Evolutionary conservation across 1,140 invertebrate genomes (phyloP).

Genomic region (Neotoxoptera formosana): DNA sequence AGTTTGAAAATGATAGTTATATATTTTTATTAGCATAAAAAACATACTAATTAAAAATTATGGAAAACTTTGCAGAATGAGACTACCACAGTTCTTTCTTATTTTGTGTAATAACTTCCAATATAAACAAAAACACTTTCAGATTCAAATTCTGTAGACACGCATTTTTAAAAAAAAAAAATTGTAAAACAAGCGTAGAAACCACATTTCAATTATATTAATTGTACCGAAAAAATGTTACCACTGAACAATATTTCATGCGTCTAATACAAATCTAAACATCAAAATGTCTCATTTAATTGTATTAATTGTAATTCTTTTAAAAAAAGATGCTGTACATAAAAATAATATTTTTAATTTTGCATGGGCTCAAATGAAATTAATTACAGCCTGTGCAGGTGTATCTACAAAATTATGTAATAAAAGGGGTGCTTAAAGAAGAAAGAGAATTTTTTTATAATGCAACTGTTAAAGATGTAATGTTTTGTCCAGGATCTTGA

Average conservation of each 20-base stretch:
- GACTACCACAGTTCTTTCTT: too few relatives aligned
- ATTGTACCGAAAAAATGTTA: background rate
- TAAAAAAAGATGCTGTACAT: background rate
- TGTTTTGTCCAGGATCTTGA: slow-evolving; percentile 30
- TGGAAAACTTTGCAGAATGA: too few relatives aligned
- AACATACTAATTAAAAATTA: too few relatives aligned
- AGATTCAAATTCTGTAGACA: too few relatives aligned
- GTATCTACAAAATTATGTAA: background rate
- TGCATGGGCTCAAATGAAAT: slow-evolving; percentile 44
- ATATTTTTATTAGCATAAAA: too few relatives aligned
- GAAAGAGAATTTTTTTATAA: background rate
- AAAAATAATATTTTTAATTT: slow-evolving; percentile 28
- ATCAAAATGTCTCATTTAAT: background rate
- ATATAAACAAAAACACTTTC: too few relatives aligned
- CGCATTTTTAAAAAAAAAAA: background rate
- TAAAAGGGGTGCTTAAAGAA: background rate
- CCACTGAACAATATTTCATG: too few relatives aligned
- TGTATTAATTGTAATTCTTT: background rate
- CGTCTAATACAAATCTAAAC: too few relatives aligned
- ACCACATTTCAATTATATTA: background rate
- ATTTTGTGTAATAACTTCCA: too few relatives aligned
- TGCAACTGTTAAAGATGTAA: slow-evolving; percentile 40
- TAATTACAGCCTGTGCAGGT: slow-evolving; percentile 8
- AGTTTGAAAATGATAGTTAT: background rate
- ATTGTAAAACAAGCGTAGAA: background rate